Conservation (phyloP, 2,888 invertebrate genomes). For the Eupeodes latifasciatus region DNA sequence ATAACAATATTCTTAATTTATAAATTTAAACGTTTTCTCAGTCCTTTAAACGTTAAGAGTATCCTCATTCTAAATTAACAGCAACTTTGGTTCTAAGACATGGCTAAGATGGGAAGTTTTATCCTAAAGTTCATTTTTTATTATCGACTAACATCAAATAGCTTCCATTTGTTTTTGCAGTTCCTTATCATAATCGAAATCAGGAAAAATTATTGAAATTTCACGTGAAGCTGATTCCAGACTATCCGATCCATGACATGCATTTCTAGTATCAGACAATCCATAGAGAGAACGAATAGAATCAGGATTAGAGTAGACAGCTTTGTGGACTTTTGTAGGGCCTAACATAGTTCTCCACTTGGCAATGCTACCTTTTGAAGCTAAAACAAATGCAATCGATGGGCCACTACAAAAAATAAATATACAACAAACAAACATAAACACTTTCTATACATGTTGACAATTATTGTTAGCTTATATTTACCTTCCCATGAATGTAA, state of each 20-base stretch:
- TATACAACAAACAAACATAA: slow-evolving; percentile 11
- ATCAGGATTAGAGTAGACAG: slow-evolving; percentile 91
- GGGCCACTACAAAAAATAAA: slow-evolving; percentile 88
- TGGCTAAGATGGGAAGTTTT: neutral
- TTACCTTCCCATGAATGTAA: slow-evolving; percentile 93
- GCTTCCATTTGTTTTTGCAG: slow-evolving; percentile 33
- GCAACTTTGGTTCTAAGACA: neutral
- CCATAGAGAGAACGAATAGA: slow-evolving; percentile 94
- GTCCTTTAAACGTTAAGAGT: neutral
- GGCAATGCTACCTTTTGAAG: slow-evolving; percentile 89
- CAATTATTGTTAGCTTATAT: slow-evolving; percentile 6
- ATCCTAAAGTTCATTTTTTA: neutral
- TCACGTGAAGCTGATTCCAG: slow-evolving; percentile 89
- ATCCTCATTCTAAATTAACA: neutral
- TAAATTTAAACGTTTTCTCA: neutral
- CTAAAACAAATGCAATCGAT: slow-evolving; percentile 92
- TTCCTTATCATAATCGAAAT: slow-evolving; percentile 85
- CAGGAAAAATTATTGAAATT: slow-evolving; percentile 93
- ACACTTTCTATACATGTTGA: slow-evolving; percentile 15
- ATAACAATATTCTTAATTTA: neutral
- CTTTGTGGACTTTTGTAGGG: slow-evolving; percentile 94
- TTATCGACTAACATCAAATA: neutral
- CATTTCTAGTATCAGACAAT: slow-evolving; percentile 96
- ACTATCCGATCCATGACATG: slow-evolving; percentile 95
- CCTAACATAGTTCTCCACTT: slow-evolving; percentile 94